Evolutionary conservation across 2,888 invertebrate genomes (phyloP).

Genomic region (Galeruca laticollis): DNA sequence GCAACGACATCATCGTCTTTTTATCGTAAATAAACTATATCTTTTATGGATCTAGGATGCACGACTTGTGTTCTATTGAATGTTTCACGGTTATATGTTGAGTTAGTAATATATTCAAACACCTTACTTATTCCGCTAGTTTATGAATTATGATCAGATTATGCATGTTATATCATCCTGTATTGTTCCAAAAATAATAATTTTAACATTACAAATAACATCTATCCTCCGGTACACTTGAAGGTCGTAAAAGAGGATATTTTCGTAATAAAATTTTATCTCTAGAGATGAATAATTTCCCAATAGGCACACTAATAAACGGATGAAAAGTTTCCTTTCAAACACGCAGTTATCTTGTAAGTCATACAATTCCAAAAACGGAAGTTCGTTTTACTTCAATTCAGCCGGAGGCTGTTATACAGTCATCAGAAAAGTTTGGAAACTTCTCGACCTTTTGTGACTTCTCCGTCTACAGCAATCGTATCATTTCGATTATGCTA

Average conservation of each 20-base stretch:
- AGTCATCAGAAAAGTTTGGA: constrained; percentile 61
- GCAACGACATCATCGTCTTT: no score
- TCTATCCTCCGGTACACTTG: neutral
- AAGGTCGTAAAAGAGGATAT: constrained; percentile 25
- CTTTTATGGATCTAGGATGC: no score
- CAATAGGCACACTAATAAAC: constrained; percentile 36
- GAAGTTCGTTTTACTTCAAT: constrained; percentile 59
- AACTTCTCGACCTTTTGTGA: constrained; percentile 58
- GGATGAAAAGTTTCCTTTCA: constrained; percentile 49
- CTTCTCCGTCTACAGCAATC: constrained; percentile 59
- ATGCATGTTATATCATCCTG: no score
- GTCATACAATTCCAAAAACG: constrained; percentile 50
- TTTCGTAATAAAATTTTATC: constrained; percentile 26
- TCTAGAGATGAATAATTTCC: constrained; percentile 40
- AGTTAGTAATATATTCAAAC: no score
- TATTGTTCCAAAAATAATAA: no score
- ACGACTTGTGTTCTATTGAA: no score
- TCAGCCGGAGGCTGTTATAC: constrained; percentile 61
- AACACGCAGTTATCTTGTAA: constrained; percentile 51
- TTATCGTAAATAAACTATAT: no score
- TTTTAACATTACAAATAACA: neutral
- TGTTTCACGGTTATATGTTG: no score
- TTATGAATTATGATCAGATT: no score
- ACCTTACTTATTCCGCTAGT: no score
- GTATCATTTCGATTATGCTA: constrained; percentile 58